phyloP scores from a whole-genome alignment of 2,888 invertebrate genomes.

The Gymnosoma rotundatum region DNA sequence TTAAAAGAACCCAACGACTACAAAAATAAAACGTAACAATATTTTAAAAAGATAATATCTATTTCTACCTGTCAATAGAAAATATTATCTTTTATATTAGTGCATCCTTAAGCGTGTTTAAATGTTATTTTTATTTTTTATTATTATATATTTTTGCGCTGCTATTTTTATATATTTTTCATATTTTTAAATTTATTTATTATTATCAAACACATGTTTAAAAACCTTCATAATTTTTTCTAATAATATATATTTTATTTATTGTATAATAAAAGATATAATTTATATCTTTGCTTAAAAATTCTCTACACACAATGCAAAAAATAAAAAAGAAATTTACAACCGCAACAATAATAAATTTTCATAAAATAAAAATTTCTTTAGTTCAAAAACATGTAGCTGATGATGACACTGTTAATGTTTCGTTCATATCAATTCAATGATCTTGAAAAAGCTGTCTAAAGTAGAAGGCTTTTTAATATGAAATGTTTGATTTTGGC shows the following conservation, averaged over 20 bases:
- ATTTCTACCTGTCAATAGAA: too few relatives aligned
- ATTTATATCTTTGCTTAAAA: constrained; percentile 7
- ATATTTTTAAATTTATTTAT: neutral
- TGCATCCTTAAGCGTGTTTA: too few relatives aligned
- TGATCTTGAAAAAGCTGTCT: neutral
- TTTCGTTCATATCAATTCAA: neutral
- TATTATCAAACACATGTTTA: neutral
- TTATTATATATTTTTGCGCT: neutral
- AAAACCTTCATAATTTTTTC: neutral
- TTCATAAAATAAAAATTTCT: neutral
- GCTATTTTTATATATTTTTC: neutral
- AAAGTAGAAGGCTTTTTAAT: neutral
- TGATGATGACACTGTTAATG: too few relatives aligned
- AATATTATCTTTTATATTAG: too few relatives aligned
- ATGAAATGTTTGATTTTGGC: neutral
- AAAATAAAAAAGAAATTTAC: neutral
- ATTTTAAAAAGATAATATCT: too few relatives aligned
- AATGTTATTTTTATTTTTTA: too few relatives aligned
- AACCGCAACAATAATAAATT: neutral
- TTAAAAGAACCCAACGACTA: too few relatives aligned
- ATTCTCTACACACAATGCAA: neutral
- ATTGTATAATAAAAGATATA: constrained; percentile 24
- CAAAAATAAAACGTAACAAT: too few relatives aligned
- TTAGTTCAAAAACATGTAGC: neutral
- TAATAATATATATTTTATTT: neutral